Conservation (phyloP, 2,888 invertebrate species). For the Choreutis nemorana region DNA sequence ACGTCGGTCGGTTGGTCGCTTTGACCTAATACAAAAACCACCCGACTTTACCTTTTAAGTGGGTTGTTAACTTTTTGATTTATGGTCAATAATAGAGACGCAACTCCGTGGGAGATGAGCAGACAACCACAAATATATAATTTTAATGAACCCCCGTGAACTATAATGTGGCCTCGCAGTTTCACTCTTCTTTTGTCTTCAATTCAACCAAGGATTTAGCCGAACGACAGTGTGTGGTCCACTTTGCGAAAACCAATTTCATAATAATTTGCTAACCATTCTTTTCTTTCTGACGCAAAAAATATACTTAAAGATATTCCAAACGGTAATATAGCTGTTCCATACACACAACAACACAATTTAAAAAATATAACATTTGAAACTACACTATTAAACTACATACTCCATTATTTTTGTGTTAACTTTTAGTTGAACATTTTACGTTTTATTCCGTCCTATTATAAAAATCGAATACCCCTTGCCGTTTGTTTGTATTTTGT, state of each 20-base stretch:
- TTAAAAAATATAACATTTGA: no score
- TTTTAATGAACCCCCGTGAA: constrained; percentile 58
- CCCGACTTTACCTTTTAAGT: constrained; percentile 61
- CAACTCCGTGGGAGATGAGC: constrained; percentile 61
- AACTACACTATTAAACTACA: no score
- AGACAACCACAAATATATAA: constrained; percentile 54
- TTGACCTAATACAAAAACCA: constrained; percentile 59
- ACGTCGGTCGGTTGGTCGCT: constrained; percentile 55
- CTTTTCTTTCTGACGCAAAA: no score
- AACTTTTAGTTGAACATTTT: no score
- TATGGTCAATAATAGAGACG: constrained; percentile 66
- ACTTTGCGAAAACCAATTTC: constrained; percentile 20
- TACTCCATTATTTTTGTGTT: no score
- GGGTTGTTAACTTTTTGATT: constrained; percentile 68
- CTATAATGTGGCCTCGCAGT: constrained; percentile 50
- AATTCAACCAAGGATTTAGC: constrained; percentile 25
- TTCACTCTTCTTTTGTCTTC: constrained; percentile 42
- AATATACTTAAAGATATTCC: no score
- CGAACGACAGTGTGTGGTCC: constrained; percentile 35
- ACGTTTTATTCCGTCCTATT: no score
- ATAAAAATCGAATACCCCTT: no score
- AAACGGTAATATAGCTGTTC: no score
- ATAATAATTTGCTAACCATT: no score
- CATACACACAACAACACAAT: no score
- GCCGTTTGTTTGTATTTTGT: no score